Evolutionary conservation across 2,888 invertebrate genomes (phyloP).

Genomic region (Ormyrus labotus): DNA sequence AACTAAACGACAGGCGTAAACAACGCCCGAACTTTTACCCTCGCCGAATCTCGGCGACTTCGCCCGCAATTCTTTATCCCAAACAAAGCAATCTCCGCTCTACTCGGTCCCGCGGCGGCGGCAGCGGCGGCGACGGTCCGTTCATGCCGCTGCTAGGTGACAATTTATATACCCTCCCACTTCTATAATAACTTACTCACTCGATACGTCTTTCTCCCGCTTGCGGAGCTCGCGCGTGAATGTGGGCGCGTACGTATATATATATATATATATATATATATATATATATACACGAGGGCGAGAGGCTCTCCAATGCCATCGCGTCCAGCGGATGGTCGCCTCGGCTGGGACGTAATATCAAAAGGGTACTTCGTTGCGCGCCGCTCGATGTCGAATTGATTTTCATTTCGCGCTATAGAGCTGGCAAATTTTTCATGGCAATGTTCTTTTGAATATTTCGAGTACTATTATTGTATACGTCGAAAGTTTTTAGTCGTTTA

Average conservation of each 20-base stretch:
- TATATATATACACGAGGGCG: background rate
- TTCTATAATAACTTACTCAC: slow-evolving; percentile 68
- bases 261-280: slow-evolving; percentile 1
- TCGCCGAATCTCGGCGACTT: slow-evolving; percentile 11
- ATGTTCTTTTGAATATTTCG: no score
- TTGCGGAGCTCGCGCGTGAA: no score
- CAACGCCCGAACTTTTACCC: background rate
- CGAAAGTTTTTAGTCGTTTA: no score
- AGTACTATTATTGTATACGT: no score
- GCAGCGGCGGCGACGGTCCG: slow-evolving; percentile 61
- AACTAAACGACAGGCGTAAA: no score
- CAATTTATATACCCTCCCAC: slow-evolving; percentile 72
- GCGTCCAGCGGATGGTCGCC: background rate
- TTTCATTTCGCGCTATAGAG: background rate
- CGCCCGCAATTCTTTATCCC: slow-evolving; percentile 65
- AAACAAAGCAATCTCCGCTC: slow-evolving; percentile 72
- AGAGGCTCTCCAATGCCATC: no score
- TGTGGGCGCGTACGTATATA: background rate
- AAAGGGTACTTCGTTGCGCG: background rate
- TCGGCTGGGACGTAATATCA: slow-evolving; percentile 19
- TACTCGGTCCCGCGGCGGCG: slow-evolving; percentile 32
- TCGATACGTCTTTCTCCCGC: slow-evolving; percentile 72
- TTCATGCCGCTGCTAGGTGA: slow-evolving; percentile 72
- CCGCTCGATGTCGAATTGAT: slow-evolving; percentile 5
- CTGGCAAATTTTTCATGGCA: no score